Evolutionary conservation across 2,888 invertebrate species (phyloP), one percentile per base, ranked within the genome.

Genomic region (Sialis lutaria): DNA sequence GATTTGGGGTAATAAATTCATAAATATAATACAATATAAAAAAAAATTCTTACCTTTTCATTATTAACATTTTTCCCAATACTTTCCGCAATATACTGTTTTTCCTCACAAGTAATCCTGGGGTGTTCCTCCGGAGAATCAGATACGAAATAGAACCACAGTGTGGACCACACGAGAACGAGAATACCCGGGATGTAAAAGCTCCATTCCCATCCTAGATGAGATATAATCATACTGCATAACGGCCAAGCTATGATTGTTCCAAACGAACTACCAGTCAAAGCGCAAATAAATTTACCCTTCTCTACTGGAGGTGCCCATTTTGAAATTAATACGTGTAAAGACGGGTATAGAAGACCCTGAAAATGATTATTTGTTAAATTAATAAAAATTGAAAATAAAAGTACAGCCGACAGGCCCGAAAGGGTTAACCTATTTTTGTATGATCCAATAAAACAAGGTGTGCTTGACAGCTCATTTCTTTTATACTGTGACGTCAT

Each of bases 221-320:
- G 60, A 46, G 77, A 74, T 47, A 81, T 75, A 1, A 82, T 67
- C 0, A 71, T 61, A 4, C 82, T 82, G 33, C 79, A 72, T 2
- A 81, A 59, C 0, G 79, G 79, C 73, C 79, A 82, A 0, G 82
- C 77, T 2, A 80, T 63, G 1, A 81, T 76, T 0, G 82, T 82
- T 3, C 79, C 82, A 46, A 83, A 68, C 0, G 81, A 80, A 5
- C 82, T 82, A 8, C 82, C 82, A 71, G 82, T 75, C 55, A 82
- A 66, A 1, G 81, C 74, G 54, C 79, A 77, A 1, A 82, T 68
- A 56, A 83, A 82, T 57, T 81, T 78, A 6, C 81, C 77, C 58
- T 78, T 81, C 58, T 83, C 82, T n/a, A 73, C 69, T 1, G 82
- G 81, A 1, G 83, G 82, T 0, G 80, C 72, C 83, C 83, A 83